These are phyloP conservation scores for Ectropis grisescens DNA, from an alignment of 1,140 invertebrate species.

Conservation along the genomic window DNA sequence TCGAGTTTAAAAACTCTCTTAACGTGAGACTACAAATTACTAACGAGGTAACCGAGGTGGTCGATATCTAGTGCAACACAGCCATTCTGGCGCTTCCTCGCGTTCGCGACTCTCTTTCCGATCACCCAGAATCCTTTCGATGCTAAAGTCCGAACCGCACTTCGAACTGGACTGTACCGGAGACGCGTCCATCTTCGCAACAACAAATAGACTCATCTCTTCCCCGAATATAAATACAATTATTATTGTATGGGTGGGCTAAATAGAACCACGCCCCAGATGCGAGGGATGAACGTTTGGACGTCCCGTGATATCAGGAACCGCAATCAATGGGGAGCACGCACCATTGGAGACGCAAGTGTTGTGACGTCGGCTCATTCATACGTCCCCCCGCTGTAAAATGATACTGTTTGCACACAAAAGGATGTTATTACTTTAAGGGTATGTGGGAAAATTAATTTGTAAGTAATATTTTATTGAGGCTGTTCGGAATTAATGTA, in stretches of 20 bases:
- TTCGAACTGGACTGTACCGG: slow-evolving; percentile 35
- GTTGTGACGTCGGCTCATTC: slow-evolving; percentile 59
- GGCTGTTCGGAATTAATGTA: slow-evolving; percentile 20
- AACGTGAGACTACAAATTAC: too few species aligned
- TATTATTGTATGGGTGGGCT: too few species aligned
- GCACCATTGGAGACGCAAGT: slow-evolving; percentile 40
- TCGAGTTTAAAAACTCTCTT: too few species aligned
- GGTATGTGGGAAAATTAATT: slow-evolving; percentile 66
- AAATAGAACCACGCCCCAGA: slow-evolving; percentile 34
- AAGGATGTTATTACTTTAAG: slow-evolving; percentile 63
- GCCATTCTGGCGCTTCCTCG: slow-evolving; percentile 68
- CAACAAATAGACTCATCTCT: slow-evolving; percentile 6
- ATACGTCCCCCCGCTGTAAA: slow-evolving; percentile 38
- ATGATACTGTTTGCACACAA: slow-evolving; percentile 59
- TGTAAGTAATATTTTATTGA: slow-evolving; percentile 43
- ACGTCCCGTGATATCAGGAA: slow-evolving; percentile 31
- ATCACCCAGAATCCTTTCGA: slow-evolving; percentile 67
- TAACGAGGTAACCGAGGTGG: slow-evolving; percentile 81
- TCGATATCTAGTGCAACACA: slow-evolving; percentile 81
- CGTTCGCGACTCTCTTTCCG: slow-evolving; percentile 23
- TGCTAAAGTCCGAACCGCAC: slow-evolving; percentile 65
- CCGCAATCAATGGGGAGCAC: slow-evolving; percentile 35
- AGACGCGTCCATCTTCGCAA: slow-evolving; percentile 34
- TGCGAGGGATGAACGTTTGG: slow-evolving; percentile 11
- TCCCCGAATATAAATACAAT: slow-evolving; percentile 3